Evolutionary conservation across 2,113 vertebrate species (phyloP).

Genomic region (Aegotheles bennettii): DNA sequence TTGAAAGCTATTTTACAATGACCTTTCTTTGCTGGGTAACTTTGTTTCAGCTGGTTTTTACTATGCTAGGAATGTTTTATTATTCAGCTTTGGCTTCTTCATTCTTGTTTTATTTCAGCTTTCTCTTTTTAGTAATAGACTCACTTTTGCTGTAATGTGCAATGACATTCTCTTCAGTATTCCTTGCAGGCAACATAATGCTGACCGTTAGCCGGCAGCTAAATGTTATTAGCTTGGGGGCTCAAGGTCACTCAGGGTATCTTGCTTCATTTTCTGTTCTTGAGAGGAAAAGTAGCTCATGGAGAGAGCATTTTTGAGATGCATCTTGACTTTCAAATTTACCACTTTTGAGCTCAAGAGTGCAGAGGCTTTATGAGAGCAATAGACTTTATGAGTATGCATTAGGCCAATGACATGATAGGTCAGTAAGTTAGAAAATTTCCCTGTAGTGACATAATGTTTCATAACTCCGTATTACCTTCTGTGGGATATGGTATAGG

Average conservation of each 20-base stretch:
- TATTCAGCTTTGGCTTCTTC: neutral
- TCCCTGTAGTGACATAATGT: conserved; percentile 2
- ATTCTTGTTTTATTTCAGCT: neutral
- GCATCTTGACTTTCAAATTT: neutral
- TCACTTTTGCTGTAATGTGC: neutral
- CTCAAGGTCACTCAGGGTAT: neutral
- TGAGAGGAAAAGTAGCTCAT: neutral
- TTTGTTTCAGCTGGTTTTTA: neutral
- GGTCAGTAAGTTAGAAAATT: neutral
- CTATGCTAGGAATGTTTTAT: neutral
- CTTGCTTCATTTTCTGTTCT: neutral
- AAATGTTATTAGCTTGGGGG: neutral
- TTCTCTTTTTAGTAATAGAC: neutral
- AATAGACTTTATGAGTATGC: neutral
- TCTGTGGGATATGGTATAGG: neutral
- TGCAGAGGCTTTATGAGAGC: neutral
- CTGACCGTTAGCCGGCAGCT: neutral
- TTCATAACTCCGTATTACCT: neutral
- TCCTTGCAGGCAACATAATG: neutral
- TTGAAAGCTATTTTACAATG: neutral
- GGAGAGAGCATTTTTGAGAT: neutral
- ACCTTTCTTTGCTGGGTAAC: neutral
- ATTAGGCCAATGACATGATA: neutral
- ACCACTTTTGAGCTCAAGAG: neutral
- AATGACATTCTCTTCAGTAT: neutral